A percentile compares a stretch with the other conserved stretches of the same genome.
Conservation (phyloP, 2,797 vertebrate species). For the Onychomys leucogaster region DNA sequence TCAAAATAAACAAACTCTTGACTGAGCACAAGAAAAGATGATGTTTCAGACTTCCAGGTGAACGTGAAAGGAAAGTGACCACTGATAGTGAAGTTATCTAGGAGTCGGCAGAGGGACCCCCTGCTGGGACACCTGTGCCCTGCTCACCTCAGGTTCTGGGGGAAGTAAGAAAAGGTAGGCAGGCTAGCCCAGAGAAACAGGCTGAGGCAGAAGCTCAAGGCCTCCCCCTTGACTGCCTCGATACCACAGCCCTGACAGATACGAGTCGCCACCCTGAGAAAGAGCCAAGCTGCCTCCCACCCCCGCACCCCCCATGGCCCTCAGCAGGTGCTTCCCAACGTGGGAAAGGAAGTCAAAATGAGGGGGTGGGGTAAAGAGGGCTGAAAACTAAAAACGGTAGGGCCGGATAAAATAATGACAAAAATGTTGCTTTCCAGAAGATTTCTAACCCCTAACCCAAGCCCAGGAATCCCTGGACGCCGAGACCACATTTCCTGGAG, state of each 20-base stretch:
- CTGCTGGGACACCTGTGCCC: conserved; percentile 44
- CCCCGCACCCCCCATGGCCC: background rate
- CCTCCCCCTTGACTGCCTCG: conserved; percentile 54
- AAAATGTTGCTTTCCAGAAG: conserved; percentile 29
- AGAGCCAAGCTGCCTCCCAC: conserved; percentile 44
- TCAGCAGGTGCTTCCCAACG: background rate
- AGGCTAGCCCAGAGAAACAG: conserved; percentile 38
- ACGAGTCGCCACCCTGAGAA: conserved; percentile 51
- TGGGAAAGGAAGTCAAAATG: background rate
- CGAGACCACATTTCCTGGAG: background rate
- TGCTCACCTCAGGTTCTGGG: conserved; percentile 51
- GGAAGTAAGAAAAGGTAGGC: conserved; percentile 24
- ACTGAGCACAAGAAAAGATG: conserved; percentile 84
- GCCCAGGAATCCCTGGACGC: background rate
- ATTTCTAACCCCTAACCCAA: background rate
- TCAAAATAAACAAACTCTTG: conserved; percentile 82
- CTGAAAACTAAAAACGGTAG: background rate
- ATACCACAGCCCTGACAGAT: conserved; percentile 48
- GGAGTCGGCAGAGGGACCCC: conserved; percentile 81
- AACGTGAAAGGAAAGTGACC: conserved; percentile 86
- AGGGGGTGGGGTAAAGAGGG: background rate
- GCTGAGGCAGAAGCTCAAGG: conserved; percentile 66
- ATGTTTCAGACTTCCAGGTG: conserved; percentile 82
- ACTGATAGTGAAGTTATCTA: conserved; percentile 89
- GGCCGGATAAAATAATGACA: conserved; percentile 55